Evolutionary conservation across 2,888 invertebrate genomes (phyloP), one percentile per base, ranked within the genome.

Genomic region (Lasioglossum figueresi): DNA sequence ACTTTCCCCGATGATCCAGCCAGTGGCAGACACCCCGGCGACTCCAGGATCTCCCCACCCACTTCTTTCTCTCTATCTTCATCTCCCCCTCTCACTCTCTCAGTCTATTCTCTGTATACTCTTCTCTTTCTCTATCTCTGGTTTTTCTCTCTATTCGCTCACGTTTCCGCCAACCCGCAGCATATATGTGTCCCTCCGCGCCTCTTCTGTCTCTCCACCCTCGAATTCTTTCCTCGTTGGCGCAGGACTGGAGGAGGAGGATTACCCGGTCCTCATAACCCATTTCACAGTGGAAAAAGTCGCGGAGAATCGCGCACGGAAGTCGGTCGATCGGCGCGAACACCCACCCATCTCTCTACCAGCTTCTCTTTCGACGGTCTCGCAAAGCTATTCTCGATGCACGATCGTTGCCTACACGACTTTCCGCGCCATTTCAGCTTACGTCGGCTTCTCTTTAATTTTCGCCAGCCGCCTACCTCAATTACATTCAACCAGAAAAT

Each of bases 1-100:
- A 92, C 93, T 94, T 94, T 94, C 92, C 92, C 93, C 92, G 92
- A 92, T 92, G 92, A 92, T 92, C 90, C 92, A 88, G 87, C 89
- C 56, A 56, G n/a, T 12, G 56, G 89, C 90, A 93, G 93, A 93
- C 93, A 88, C 87, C 90, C 89, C 86, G 92, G 92, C 93, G 93
- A 84, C 92, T 84, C 78, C 70, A 82, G 66, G 84, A 75, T 59
- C 66, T 81, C 23, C 70, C 37, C 34, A 75, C 77, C 68, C 70
- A n/a, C n/a, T n/a, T 52, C 19, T 74, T 68, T n/a, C 12, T n/a
- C 68, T 40, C 23, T 23, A 23, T 40, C 70, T 70, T n/a, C 23
- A 4, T 40, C 71, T 37, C 66, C 31, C 66, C 48, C 27, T 23
- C n/a, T 48, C 59, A 16, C 74, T 59, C 59, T 40, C 52, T 4